phyloP scores from a whole-genome alignment of 1,140 invertebrate genomes.

The Eubasilissa regina region DNA sequence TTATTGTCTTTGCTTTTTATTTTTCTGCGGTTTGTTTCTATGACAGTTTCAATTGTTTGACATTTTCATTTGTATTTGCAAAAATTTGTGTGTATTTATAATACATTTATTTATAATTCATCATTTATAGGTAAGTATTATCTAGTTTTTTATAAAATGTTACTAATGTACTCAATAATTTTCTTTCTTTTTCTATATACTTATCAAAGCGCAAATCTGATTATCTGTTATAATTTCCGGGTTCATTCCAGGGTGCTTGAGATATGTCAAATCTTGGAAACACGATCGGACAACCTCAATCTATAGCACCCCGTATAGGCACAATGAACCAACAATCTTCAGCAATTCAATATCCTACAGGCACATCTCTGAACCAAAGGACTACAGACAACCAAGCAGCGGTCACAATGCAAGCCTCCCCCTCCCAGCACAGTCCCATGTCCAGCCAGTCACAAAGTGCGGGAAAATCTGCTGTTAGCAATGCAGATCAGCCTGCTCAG shows the following conservation, averaged over 20 bases:
- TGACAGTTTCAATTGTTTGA: too few relatives aligned
- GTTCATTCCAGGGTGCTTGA: constrained; percentile 44
- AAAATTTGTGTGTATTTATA: too few relatives aligned
- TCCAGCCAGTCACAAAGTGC: constrained; percentile 64
- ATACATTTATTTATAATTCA: too few relatives aligned
- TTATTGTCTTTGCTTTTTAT: too few relatives aligned
- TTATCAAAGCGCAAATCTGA: too few relatives aligned
- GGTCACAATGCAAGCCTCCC: constrained; percentile 69
- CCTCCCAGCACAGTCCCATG: constrained; percentile 74
- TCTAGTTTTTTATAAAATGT: too few relatives aligned
- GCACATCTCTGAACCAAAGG: constrained; percentile 25
- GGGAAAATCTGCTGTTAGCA: constrained; percentile 62
- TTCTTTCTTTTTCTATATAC: too few relatives aligned
- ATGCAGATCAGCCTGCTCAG: constrained; percentile 65
- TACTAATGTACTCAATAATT: too few relatives aligned
- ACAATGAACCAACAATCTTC: constrained; percentile 52
- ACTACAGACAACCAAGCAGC: constrained; percentile 60
- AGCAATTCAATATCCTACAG: constrained; percentile 52
- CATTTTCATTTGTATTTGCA: too few relatives aligned
- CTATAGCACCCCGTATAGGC: constrained; percentile 30
- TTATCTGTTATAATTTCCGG: neutral
- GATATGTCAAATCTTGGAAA: constrained; percentile 46
- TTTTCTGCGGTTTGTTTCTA: too few relatives aligned
- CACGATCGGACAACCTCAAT: constrained; percentile 42
- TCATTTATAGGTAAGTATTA: too few relatives aligned